These are phyloP conservation scores for Scomber colias DNA, from an alignment of 2,113 vertebrate species.

Conservation along the genomic window DNA sequence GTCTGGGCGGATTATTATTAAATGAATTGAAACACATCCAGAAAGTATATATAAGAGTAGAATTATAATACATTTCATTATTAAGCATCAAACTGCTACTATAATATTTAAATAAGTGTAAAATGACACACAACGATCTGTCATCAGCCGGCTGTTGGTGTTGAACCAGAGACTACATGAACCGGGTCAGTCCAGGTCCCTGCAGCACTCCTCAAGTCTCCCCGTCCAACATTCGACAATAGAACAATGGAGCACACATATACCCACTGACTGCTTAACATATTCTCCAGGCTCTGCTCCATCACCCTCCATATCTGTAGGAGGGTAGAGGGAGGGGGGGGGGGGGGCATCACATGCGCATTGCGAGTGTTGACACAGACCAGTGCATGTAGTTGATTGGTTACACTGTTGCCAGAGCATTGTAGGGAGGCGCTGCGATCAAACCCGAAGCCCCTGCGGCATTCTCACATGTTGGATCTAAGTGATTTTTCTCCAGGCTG, in stretches of 20 bases:
- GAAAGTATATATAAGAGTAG: too few relatives aligned
- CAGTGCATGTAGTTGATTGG: conserved; percentile 36
- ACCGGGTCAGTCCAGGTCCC: neutral
- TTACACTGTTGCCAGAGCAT: conserved; percentile 34
- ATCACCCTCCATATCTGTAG: neutral
- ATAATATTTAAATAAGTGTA: too few relatives aligned
- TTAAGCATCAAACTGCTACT: too few relatives aligned
- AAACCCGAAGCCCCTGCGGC: conserved; percentile 47
- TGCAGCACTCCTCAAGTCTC: neutral
- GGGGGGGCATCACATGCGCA: conserved; percentile 1
- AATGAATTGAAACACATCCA: too few relatives aligned
- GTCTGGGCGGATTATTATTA: too few relatives aligned
- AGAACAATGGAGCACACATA: conserved; percentile 5
- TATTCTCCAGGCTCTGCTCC: conserved; percentile 19
- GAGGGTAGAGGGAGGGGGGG: neutral
- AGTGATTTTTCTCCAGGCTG: conserved; percentile 21
- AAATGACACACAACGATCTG: too few relatives aligned
- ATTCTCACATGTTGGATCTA: conserved; percentile 26
- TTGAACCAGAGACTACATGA: too few relatives aligned
- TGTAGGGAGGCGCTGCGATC: conserved; percentile 32
- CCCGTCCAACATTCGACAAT: neutral
- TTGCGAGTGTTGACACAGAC: conserved; percentile 55
- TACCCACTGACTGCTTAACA: conserved; percentile 10
- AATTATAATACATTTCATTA: too few relatives aligned
- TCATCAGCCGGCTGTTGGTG: neutral